phyloP scores from a whole-genome alignment of 1,140 invertebrate genomes.

The Stratiolaelaps scimitus region DNA sequence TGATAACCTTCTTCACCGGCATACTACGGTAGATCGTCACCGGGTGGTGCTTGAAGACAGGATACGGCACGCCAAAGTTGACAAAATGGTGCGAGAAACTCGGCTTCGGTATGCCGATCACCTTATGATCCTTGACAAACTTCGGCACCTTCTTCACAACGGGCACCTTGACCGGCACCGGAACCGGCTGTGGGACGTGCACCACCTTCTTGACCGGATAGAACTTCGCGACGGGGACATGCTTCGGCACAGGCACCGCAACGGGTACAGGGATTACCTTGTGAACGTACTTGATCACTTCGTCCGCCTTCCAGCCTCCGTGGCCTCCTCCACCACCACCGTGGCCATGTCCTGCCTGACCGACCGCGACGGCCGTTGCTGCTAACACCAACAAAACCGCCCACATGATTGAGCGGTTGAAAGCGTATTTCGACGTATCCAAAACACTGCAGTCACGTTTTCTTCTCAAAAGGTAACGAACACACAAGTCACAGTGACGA shows the following conservation, averaged over 20 bases:
- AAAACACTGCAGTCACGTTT: too few relatives aligned
- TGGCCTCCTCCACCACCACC: neutral
- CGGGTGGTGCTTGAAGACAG: slow-evolving; percentile 18
- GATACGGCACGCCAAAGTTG: slow-evolving; percentile 17
- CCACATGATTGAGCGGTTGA: too few relatives aligned
- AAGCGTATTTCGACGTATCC: too few relatives aligned
- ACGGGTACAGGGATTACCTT: slow-evolving; percentile 1
- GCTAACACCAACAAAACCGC: too few relatives aligned
- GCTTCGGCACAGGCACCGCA: neutral
- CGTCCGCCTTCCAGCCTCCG: slow-evolving; percentile 3
- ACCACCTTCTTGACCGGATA: slow-evolving; percentile 13
- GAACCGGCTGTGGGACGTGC: slow-evolving; percentile 17
- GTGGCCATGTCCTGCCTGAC: neutral
- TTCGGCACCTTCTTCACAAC: slow-evolving; percentile 19
- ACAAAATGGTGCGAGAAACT: slow-evolving; percentile 27
- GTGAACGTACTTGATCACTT: slow-evolving; percentile 18
- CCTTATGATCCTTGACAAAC: slow-evolving; percentile 9
- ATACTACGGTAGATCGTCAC: slow-evolving; percentile 11
- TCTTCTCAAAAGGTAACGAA: too few relatives aligned
- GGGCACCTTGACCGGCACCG: slow-evolving; percentile 12
- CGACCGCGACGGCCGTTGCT: neutral
- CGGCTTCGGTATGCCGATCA: slow-evolving; percentile 23
- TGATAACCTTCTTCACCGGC: slow-evolving; percentile 1
- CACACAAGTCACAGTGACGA: too few relatives aligned
- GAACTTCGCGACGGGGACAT: slow-evolving; percentile 7